Evolutionary conservation across 2,888 invertebrate species (phyloP).

Genomic region (Selenia dentaria): DNA sequence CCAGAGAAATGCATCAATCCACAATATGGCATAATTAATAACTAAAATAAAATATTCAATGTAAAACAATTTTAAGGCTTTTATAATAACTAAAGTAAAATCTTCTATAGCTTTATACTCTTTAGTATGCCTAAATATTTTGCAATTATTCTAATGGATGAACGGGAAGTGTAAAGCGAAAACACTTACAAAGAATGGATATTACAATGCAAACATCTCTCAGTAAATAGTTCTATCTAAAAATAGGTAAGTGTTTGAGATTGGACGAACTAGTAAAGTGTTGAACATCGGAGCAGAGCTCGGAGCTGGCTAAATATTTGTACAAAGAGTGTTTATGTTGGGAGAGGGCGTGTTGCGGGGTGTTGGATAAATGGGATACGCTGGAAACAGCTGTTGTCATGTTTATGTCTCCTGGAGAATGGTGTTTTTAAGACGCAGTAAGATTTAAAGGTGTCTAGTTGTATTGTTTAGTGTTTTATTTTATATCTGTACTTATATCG

Average conservation of each 20-base stretch:
- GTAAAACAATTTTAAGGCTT: no score
- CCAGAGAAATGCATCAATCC: no score
- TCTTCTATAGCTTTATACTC: no score
- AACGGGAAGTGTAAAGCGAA: not conserved
- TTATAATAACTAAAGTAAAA: no score
- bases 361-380: conserved; percentile 1
- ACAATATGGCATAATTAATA: no score
- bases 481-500: no score
- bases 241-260: conserved; percentile 3
- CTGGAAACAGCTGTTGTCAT: conserved; percentile 4
- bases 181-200: not conserved
- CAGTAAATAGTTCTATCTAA: conserved; percentile 8
- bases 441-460: no score
- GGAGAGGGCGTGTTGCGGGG: not conserved
- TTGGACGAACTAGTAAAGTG: conserved; percentile 5
- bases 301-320: conserved; percentile 14
- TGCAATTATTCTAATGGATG: not conserved
- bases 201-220: conserved; percentile 2
- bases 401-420: not conserved
- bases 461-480: no score
- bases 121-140: no score
- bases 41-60: no score
- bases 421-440: no score
- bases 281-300: not conserved
- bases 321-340: conserved; percentile 7